Base-by-base conservation (phyloP, 2,888 invertebrate genomes). In the Cephus pulcher region DNA sequence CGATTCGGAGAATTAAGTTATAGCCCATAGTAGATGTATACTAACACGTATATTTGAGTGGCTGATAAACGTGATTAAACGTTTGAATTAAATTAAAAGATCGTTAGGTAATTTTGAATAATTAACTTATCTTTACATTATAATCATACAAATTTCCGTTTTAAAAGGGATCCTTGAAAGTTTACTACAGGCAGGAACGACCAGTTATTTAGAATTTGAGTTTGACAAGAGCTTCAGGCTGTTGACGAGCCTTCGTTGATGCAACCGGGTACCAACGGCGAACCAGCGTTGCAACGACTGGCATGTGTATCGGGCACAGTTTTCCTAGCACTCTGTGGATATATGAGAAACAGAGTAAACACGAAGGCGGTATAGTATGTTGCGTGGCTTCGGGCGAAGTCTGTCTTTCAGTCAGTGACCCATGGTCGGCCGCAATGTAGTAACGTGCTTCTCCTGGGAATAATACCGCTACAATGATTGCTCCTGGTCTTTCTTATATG, bases 351-450 rank as follows among this genome's bases (percentile, higher is more conserved):
- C 40, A 30, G 69, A 74, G 77, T 80, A 81, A 80, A 79, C 78
- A 78, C 77, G 82, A 78, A 83, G 78, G 78, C 82, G 80, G 82
- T 82, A 80, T 81, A 81, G 80, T 80, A 32, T 81, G 83, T 84
- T 84, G 83, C 82, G 83, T 83, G 82, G 83, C 86, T 84, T 74
- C 80, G 77, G 83, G 83, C 82, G 77, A 81, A 79, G 84, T 83
- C 81, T 83, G 78, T 81, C 85, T 82, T 82, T 81, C 83, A 82
- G 82, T 83, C 85, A 80, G 81, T 84, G 84, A 84, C 82, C 82
- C 75, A 56, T 23, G 56, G 9, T 56, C 9, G 23, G 56, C 56
- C 23, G 56, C 56, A 56, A 56, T 56, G 56, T 56, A 56, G 56
- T 56, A 56, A 56, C 56, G 23, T 56, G 23, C 56, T 56, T 78